Conservation (phyloP, 2,113 vertebrate species). For the Crotalus horridus region DNA sequence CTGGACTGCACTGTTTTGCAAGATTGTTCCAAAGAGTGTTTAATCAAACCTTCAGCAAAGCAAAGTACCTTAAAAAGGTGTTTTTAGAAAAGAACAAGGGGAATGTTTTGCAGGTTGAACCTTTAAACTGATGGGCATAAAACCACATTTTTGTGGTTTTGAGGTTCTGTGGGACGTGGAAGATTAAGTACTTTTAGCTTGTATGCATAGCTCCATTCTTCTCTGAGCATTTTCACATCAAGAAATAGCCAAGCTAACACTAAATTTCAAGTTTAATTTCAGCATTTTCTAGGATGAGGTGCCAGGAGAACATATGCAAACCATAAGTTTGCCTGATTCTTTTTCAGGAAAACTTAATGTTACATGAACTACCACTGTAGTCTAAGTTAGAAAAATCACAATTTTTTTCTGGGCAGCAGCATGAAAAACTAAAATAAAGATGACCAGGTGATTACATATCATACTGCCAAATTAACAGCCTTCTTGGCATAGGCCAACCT, state of each 20-base stretch:
- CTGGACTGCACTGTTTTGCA: neutral
- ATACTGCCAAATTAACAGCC: neutral
- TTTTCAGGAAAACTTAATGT: neutral
- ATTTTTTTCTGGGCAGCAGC: neutral
- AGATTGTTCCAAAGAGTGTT: neutral
- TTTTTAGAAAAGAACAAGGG: neutral
- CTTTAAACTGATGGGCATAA: neutral
- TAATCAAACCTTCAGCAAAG: neutral
- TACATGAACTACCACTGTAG: neutral
- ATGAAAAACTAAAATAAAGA: neutral
- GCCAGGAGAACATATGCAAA: neutral
- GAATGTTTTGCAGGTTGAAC: neutral
- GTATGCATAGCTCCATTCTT: neutral
- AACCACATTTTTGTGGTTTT: neutral
- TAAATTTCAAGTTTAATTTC: neutral
- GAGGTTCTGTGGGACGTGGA: neutral
- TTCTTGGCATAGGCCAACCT: neutral
- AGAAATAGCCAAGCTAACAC: neutral
- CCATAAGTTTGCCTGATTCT: neutral
- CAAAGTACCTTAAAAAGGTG: neutral
- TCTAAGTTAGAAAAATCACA: neutral
- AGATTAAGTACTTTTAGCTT: neutral
- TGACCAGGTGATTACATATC: neutral
- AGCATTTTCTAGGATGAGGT: neutral
- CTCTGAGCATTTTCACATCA: neutral